Base-by-base conservation (phyloP, 2,113 vertebrate species). In the Carassius auratus region DNA sequence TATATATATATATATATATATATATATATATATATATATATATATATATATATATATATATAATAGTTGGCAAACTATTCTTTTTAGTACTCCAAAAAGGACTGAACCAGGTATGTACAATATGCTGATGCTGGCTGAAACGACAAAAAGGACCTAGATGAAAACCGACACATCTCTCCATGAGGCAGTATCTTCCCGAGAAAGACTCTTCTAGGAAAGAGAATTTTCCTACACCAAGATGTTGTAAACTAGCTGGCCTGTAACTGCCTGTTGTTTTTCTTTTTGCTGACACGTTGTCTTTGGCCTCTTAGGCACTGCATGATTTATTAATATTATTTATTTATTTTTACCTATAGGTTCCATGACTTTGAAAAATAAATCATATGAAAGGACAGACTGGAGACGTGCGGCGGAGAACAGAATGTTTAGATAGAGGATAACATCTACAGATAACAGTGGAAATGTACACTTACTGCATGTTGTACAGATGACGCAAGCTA, bases 331-430 rank as follows among this genome's bases (percentile, higher is more conserved):
- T 48, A 45, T 80, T 6, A 81, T 81, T 66, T 45, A 26, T 48
- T 81, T 59, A 59, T 13, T 78, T 74, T 36, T 66, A 17, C 15
- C 38, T 59, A 81, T 66, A 64, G 57, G 36, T 62, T 59, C 76
- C 12, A 23, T 81, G 78, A 23, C 59, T 81, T 81, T 81, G 38
- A 48, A 81, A 80, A 66, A 26, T 26, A 75, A 50, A 50, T 75
- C 42, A 75, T 15, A 75, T 26, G 42, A 26, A 50, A 50, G n/a
- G 42, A 75, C 73, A 50, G 21, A 14, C 42, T 23, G 42, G 21
- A 48, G n/a, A 75, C 9, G 13, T 75, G 1, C 73, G 15, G 42
- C 5, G n/a, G 71, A 26, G 73, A 75, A 26, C 73, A 75, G 12
- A 50, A 50, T 75, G 45, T 50, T 50, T 48, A 50, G 71, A 75